Evolutionary conservation across 2,113 vertebrate genomes (phyloP).

Genomic region (Pluvialis apricaria): DNA sequence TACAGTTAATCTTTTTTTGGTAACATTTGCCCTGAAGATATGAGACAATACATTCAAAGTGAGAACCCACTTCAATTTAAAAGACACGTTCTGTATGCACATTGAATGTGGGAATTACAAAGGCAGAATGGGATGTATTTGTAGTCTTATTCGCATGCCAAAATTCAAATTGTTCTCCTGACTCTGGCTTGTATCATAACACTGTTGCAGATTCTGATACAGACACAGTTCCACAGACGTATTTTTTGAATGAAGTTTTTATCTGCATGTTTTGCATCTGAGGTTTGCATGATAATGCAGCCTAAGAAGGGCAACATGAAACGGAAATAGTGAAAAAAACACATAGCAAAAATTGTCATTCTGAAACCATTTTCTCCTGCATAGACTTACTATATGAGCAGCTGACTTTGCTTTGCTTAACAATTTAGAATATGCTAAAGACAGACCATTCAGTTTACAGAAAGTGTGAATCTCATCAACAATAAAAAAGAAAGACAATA

Average conservation of each 20-base stretch:
- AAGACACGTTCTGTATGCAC: neutral
- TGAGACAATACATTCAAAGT: neutral
- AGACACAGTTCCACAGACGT: neutral
- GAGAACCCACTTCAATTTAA: neutral
- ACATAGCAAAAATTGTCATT: neutral
- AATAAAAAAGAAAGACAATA: neutral
- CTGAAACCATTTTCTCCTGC: neutral
- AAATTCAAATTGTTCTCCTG: neutral
- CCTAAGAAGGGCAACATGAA: neutral
- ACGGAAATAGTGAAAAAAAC: neutral
- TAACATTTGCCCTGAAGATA: neutral
- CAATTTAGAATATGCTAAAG: neutral
- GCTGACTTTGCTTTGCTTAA: neutral
- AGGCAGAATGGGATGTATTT: neutral
- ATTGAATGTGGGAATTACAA: neutral
- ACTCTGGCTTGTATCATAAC: neutral
- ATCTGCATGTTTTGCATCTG: neutral
- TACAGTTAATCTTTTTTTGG: neutral
- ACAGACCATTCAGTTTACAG: neutral
- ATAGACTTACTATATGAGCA: neutral
- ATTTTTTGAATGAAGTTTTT: neutral
- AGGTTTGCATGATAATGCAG: neutral
- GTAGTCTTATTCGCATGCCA: neutral
- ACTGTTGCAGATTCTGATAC: neutral
- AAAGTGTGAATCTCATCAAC: neutral